These are phyloP conservation scores for Xylocopa sonorina DNA, from an alignment of 1,140 invertebrate genomes.

Conservation along the genomic window DNA sequence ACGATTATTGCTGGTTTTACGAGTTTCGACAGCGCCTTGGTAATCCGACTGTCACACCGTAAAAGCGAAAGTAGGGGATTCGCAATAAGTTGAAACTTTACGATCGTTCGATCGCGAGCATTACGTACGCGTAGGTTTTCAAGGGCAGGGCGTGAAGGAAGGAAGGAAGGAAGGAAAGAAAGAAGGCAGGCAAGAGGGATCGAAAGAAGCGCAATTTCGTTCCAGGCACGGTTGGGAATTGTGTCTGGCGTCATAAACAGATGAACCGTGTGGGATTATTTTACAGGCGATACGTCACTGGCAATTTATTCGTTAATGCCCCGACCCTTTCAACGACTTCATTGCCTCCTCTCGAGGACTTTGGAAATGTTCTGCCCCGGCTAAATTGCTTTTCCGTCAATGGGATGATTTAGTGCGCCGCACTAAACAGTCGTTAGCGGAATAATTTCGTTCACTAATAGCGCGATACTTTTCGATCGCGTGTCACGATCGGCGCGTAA, in stretches of 20 bases:
- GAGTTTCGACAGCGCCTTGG: constrained; percentile 34
- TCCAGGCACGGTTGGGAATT: background rate
- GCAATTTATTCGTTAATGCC: constrained; percentile 28
- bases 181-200: background rate
- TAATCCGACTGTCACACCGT: constrained; percentile 64
- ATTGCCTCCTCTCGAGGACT: constrained; percentile 19
- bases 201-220: constrained; percentile 1
- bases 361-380: constrained; percentile 27
- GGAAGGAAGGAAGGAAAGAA: constrained; percentile 7
- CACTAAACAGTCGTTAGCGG: constrained; percentile 5
- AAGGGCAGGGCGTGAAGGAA: constrained; percentile 11
- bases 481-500: too few relatives aligned
- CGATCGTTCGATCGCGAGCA: constrained; percentile 56
- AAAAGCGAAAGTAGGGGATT: constrained; percentile 71
- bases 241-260: constrained; percentile 27
- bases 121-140: constrained; percentile 37
- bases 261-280: constrained; percentile 28
- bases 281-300: constrained; percentile 39
- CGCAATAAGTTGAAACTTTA: constrained; percentile 72
- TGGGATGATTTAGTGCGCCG: constrained; percentile 18
- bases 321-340: background rate
- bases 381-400: constrained; percentile 14
- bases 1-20: constrained; percentile 64
- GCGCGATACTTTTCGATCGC: background rate
- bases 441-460: constrained; percentile 19